Conservation (phyloP, 2,888 invertebrate genomes). For the Vesta saturnalis region DNA sequence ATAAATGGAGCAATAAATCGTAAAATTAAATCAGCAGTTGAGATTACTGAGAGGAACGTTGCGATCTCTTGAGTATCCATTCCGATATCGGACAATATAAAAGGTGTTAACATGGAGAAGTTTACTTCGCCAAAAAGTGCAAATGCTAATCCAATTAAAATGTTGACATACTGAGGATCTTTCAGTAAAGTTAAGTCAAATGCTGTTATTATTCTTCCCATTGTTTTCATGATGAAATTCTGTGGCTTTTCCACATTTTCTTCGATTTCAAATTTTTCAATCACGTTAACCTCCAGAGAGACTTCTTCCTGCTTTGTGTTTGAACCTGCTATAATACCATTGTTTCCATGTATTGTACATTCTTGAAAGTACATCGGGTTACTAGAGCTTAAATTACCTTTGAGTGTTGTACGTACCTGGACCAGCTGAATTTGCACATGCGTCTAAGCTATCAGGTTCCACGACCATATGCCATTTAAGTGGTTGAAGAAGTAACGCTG, state of each 20-base stretch:
- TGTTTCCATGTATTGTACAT: slow-evolving; percentile 23
- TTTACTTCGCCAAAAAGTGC: slow-evolving; percentile 75
- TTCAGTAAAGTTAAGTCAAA: slow-evolving; percentile 71
- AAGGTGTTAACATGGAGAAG: slow-evolving; percentile 71
- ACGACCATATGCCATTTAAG: slow-evolving; percentile 72
- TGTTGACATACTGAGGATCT: slow-evolving; percentile 73
- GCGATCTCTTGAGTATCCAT: slow-evolving; percentile 69
- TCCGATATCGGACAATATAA: slow-evolving; percentile 71
- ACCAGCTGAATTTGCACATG: too few species aligned
- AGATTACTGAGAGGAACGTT: slow-evolving; percentile 69
- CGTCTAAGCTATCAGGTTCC: too few species aligned
- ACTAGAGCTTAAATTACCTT: too few species aligned
- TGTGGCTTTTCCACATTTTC: neutral
- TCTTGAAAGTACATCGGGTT: too few species aligned
- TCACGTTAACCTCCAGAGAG: too few species aligned
- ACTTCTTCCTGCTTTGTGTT: too few species aligned
- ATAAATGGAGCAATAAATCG: slow-evolving; percentile 71
- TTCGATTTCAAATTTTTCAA: neutral
- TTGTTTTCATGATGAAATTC: neutral
- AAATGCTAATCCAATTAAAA: slow-evolving; percentile 72
- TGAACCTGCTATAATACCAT: too few species aligned
- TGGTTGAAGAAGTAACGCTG: slow-evolving; percentile 71
- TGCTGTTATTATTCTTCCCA: slow-evolving; percentile 7
- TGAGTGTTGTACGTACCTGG: too few species aligned
- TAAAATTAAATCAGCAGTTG: slow-evolving; percentile 64